These are phyloP conservation scores for Mionectes olivaceus DNA, from an alignment of 2,797 vertebrate genomes.

Conservation along the genomic window DNA sequence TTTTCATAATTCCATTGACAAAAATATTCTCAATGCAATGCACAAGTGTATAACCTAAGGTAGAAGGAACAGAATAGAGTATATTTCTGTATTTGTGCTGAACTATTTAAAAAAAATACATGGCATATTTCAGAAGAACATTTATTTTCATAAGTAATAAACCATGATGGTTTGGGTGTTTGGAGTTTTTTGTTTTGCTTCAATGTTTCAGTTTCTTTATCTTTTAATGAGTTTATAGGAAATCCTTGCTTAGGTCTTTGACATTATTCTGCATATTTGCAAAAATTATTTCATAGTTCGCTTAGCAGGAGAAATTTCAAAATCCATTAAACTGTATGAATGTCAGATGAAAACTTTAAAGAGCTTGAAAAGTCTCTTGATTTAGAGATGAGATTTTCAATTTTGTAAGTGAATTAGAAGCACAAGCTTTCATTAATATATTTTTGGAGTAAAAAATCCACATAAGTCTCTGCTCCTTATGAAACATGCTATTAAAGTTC, in stretches of 20 bases:
- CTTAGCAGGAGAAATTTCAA: background rate
- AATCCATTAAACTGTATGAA: slow-evolving; percentile 4
- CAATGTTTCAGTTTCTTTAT: background rate
- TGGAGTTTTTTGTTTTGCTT: background rate
- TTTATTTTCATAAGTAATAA: background rate
- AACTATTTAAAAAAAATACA: background rate
- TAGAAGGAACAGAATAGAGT: background rate
- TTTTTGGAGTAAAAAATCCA: background rate
- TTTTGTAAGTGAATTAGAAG: background rate
- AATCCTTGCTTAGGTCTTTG: background rate
- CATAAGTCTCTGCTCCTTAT: background rate
- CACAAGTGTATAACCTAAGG: background rate
- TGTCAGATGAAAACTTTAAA: background rate
- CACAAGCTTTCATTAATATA: background rate
- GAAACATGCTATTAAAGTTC: background rate
- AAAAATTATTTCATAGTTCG: slow-evolving; percentile 13
- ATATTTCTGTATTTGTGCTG: background rate
- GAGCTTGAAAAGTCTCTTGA: background rate
- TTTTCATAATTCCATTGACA: background rate
- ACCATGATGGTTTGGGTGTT: accelerated
- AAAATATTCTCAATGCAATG: background rate
- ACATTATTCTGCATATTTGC: background rate
- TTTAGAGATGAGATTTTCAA: background rate
- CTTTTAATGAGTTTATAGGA: background rate
- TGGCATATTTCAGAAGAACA: background rate